phyloP scores from a whole-genome alignment of 2,797 vertebrate species.

The Catharus ustulatus region DNA sequence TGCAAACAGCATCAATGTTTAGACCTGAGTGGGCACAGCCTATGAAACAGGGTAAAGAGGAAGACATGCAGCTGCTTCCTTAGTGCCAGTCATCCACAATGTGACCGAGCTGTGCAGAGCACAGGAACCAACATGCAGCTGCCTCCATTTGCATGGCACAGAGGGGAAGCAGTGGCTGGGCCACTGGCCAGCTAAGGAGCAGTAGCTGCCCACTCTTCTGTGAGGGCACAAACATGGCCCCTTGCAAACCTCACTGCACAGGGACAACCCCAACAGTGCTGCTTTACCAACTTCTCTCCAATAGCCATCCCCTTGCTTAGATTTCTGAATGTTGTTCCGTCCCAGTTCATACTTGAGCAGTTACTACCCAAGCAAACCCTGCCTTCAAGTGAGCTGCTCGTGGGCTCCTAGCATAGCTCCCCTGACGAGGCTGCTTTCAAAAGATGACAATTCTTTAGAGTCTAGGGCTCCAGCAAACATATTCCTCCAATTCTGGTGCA shows the following conservation, averaged over 20 bases:
- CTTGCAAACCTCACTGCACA: not conserved
- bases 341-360: not conserved
- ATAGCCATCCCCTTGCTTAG: not conserved
- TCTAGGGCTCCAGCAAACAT: not conserved
- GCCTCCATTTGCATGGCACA: not conserved
- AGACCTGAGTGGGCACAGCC: not conserved
- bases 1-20: not conserved
- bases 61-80: not conserved
- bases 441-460: not conserved
- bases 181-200: not conserved
- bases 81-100: fast-evolving
- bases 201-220: not conserved
- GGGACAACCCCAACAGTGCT: not conserved
- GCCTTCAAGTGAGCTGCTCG: not conserved
- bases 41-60: not conserved
- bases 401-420: not conserved
- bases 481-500: not conserved
- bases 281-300: not conserved
- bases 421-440: not conserved
- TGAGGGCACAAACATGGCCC: not conserved
- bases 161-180: not conserved
- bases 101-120: not conserved
- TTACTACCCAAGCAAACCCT: not conserved
- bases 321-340: not conserved
- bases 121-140: not conserved